phyloP scores from a whole-genome alignment of 2,797 vertebrate genomes.

The Hylomyscus alleni region DNA sequence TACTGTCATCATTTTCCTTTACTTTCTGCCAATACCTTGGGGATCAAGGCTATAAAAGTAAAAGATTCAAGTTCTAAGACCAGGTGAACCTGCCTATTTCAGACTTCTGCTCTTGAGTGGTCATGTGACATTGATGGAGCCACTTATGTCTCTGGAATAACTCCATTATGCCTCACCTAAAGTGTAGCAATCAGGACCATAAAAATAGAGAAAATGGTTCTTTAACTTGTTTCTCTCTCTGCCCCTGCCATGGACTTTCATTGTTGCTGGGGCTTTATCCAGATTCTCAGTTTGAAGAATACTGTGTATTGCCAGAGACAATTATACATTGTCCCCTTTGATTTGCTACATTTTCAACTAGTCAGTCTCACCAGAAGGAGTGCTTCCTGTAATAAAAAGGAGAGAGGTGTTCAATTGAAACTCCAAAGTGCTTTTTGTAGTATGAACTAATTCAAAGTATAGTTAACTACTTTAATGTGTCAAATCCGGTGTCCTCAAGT shows the following conservation, averaged over 20 bases:
- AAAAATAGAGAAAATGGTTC: slow-evolving; percentile 70
- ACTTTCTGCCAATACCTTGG: slow-evolving; percentile 32
- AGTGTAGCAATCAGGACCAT: slow-evolving; percentile 63
- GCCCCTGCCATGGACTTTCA: slow-evolving; percentile 47
- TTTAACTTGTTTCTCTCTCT: slow-evolving; percentile 25
- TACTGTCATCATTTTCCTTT: slow-evolving; percentile 28
- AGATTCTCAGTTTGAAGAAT: slow-evolving; percentile 49
- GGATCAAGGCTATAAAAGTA: slow-evolving; percentile 18
- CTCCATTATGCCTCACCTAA: slow-evolving; percentile 69
- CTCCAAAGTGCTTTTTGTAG: background rate
- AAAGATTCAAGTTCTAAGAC: slow-evolving; percentile 63
- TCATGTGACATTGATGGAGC: slow-evolving; percentile 53
- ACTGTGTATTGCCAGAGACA: slow-evolving; percentile 60
- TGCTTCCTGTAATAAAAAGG: slow-evolving; percentile 20
- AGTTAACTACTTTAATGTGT: background rate
- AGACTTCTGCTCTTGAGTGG: slow-evolving; percentile 41
- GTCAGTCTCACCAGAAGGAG: background rate
- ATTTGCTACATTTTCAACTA: slow-evolving; percentile 36
- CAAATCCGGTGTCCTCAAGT: background rate
- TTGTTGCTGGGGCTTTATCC: slow-evolving; percentile 42
- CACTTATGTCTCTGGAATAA: slow-evolving; percentile 69
- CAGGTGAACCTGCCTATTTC: slow-evolving; percentile 1
- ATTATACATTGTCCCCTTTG: slow-evolving; percentile 46
- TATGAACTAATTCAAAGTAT: background rate
- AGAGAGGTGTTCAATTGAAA: background rate